A percentile compares a stretch with the other conserved stretches of the same genome.
Evolutionary conservation across 2,113 vertebrate species (phyloP).

Genomic region (Mellivora capensis): DNA sequence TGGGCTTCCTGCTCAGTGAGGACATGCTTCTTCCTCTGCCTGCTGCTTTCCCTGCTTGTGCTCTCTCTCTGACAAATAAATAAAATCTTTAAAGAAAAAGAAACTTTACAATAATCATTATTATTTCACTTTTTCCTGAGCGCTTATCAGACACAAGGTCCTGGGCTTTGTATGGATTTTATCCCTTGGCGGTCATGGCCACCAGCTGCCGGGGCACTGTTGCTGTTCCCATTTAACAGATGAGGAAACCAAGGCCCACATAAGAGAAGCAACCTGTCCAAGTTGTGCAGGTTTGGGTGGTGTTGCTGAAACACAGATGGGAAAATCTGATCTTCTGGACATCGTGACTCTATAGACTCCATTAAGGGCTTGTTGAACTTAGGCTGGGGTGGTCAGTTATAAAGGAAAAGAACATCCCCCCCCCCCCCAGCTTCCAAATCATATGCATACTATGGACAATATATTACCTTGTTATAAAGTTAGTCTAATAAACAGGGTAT

Average conservation of each 20-base stretch:
- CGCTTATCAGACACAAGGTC: background rate
- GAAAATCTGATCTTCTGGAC: background rate
- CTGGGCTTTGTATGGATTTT: accelerated
- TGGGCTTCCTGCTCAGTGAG: background rate
- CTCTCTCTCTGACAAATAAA: background rate
- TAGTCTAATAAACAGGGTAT: background rate
- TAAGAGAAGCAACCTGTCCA: background rate
- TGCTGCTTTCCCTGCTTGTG: background rate
- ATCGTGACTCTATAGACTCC: background rate
- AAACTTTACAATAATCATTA: background rate
- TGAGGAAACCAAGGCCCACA: background rate
- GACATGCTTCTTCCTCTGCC: background rate
- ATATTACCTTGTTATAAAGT: background rate
- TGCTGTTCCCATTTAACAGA: background rate
- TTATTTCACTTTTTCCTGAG: background rate
- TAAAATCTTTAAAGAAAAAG: background rate
- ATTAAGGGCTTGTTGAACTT: background rate
- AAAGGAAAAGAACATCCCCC: background rate
- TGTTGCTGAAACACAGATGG: background rate
- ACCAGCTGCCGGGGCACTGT: background rate
- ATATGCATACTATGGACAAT: accelerated
- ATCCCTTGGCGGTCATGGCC: background rate
- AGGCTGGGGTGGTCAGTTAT: accelerated
- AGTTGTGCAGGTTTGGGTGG: too few species aligned
- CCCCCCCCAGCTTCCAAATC: background rate